Conservation (phyloP, 1,140 invertebrate genomes). For the Drosophila neocordata region DNA sequence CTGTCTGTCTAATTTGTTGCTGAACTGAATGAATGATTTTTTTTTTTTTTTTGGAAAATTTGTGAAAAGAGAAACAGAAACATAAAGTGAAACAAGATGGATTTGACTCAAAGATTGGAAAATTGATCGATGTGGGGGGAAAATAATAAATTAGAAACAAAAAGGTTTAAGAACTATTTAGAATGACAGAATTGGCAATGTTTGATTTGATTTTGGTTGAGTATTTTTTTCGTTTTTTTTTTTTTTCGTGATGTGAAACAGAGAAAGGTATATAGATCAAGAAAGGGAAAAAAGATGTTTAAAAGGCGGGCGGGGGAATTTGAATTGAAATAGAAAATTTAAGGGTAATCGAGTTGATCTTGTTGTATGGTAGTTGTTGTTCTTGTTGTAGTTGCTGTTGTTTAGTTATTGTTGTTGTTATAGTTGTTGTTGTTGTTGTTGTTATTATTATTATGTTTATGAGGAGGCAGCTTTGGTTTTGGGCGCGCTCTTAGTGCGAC, state of each 20-base stretch:
- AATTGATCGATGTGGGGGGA: neutral
- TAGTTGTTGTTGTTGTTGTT: slow-evolving; percentile 41
- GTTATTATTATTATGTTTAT: slow-evolving; percentile 67
- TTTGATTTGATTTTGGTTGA: slow-evolving; percentile 45
- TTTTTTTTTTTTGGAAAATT: slow-evolving; percentile 30
- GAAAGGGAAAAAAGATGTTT: neutral
- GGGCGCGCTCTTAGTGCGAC: slow-evolving; percentile 80
- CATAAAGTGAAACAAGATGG: slow-evolving; percentile 34
- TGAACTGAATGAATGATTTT: slow-evolving; percentile 28
- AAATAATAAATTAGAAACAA: slow-evolving; percentile 15
- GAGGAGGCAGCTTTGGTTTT: slow-evolving; percentile 82
- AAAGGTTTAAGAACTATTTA: slow-evolving; percentile 12
- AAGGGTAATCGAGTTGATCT: slow-evolving; percentile 61
- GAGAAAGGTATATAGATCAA: neutral
- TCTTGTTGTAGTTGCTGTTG: slow-evolving; percentile 58
- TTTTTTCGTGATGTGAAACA: slow-evolving; percentile 57
- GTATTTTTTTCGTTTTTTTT: slow-evolving; percentile 45
- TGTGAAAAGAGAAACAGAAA: slow-evolving; percentile 39
- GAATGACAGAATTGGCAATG: slow-evolving; percentile 34
- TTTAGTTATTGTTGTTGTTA: slow-evolving; percentile 48
- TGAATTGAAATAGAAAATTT: slow-evolving; percentile 38
- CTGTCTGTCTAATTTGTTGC: slow-evolving; percentile 42
- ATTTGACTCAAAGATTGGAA: slow-evolving; percentile 27
- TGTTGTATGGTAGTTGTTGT: slow-evolving; percentile 63
- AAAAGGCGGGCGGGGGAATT: slow-evolving; percentile 22